Evolutionary conservation across 92 coral and sea anemone species (phyloP).

Genomic region (Parazoanthus darwini): DNA sequence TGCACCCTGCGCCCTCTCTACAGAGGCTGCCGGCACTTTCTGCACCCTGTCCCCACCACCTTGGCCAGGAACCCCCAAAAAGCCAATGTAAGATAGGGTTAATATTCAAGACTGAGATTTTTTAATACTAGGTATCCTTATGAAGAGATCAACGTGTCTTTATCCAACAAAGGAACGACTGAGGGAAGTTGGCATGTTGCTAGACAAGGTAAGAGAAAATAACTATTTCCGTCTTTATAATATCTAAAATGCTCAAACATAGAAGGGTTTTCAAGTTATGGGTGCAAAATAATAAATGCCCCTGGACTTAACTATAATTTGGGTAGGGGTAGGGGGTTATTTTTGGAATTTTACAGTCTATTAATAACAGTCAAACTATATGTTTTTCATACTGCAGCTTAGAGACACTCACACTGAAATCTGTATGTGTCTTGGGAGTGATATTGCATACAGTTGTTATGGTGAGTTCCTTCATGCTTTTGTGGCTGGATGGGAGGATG

Average conservation of each 20-base stretch:
- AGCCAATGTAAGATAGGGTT: too few relatives aligned
- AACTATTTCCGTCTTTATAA: not conserved
- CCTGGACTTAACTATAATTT: too few relatives aligned
- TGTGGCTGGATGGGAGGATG: conserved; percentile 99
- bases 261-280: too few relatives aligned
- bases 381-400: conserved; percentile 49
- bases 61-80: too few relatives aligned
- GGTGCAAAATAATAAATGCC: too few relatives aligned
- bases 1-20: too few relatives aligned
- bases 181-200: conserved; percentile 85
- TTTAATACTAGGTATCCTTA: conserved; percentile 64
- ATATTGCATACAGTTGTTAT: conserved; percentile 96
- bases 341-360: too few relatives aligned
- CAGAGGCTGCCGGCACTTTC: too few relatives aligned
- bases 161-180: conserved; percentile 91
- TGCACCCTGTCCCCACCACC: too few relatives aligned
- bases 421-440: conserved; percentile 89
- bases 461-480: conserved; percentile 93
- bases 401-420: conserved; percentile 88
- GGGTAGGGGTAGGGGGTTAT: too few relatives aligned
- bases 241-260: too few relatives aligned
- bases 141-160: conserved; percentile 89
- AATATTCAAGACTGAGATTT: not conserved
- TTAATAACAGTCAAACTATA: too few relatives aligned
- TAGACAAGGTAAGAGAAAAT: conserved; percentile 80